phyloP scores from a whole-genome alignment of 53 echinoderm and acorn worm genomes.

The Stichopus horrens region DNA sequence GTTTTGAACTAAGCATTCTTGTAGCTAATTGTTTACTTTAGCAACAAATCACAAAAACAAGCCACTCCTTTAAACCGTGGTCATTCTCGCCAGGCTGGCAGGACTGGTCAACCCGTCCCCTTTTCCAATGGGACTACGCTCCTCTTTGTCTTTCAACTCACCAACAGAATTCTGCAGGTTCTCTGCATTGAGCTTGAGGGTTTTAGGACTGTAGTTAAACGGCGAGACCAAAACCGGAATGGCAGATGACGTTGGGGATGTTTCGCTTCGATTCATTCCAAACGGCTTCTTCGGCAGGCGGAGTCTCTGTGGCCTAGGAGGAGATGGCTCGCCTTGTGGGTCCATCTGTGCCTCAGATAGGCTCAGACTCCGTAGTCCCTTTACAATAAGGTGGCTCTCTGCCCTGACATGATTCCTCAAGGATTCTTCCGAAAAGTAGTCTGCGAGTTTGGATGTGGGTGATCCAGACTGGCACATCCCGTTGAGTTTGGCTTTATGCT shows the following conservation, averaged over 20 bases:
- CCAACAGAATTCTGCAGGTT: conserved; percentile 46
- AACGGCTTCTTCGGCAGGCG: conserved; percentile 92
- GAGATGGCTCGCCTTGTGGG: conserved; percentile 51
- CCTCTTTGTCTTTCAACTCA: conserved; percentile 29
- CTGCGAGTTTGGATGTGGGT: conserved; percentile 1
- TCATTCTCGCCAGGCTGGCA: conserved; percentile 77
- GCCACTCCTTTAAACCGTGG: conserved; percentile 71
- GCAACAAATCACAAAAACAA: not conserved
- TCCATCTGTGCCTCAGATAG: conserved; percentile 64
- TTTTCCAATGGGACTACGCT: conserved; percentile 55
- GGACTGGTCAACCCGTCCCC: conserved; percentile 83
- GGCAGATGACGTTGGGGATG: conserved; percentile 67
- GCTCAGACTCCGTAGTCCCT: conserved; percentile 63
- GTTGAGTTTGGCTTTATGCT: conserved; percentile 12
- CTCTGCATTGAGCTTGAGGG: conserved; percentile 63
- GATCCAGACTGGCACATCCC: not conserved
- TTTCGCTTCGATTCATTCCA: conserved; percentile 82
- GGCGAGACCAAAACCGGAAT: conserved; percentile 94
- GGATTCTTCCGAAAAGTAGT: conserved; percentile 39
- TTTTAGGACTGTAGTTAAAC: conserved; percentile 95
- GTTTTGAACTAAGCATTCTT: not conserved
- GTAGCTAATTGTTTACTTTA: not conserved
- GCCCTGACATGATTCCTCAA: conserved; percentile 21
- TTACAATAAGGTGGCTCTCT: conserved; percentile 41
- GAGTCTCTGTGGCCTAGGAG: conserved; percentile 89